Percentiles rank a stretch among this genome's conserved stretches.
These are phyloP conservation scores for Tigriopus japonicus DNA, from an alignment of 1,140 invertebrate species.

Conservation along the genomic window DNA sequence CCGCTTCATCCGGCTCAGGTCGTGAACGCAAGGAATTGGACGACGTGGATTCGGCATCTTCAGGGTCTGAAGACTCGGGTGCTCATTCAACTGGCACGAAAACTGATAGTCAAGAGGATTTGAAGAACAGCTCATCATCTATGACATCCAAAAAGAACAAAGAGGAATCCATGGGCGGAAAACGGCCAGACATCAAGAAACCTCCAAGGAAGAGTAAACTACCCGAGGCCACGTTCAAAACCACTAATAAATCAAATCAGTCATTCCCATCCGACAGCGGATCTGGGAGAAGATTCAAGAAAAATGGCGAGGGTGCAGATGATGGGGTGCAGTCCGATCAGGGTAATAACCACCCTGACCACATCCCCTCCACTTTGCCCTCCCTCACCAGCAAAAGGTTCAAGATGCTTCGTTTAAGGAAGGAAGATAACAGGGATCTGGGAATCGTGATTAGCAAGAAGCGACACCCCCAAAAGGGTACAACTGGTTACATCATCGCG, in stretches of 20 bases:
- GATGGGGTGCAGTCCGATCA: not conserved
- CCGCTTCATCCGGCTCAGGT: too few relatives aligned
- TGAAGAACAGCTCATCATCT: not conserved
- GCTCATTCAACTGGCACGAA: not conserved
- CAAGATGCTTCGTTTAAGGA: conserved; percentile 44
- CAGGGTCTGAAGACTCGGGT: conserved; percentile 2
- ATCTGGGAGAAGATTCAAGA: not conserved
- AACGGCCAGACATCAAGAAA: conserved; percentile 7
- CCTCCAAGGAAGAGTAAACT: conserved; percentile 12
- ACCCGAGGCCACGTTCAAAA: not conserved
- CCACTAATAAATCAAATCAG: conserved; percentile 1
- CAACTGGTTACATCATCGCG: conserved; percentile 59
- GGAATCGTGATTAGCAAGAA: conserved; percentile 68
- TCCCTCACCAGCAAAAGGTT: conserved; percentile 19
- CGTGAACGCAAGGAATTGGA: too few relatives aligned
- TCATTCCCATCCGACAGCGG: not conserved
- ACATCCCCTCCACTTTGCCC: conserved; percentile 5
- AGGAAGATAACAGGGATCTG: conserved; percentile 45
- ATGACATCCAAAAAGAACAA: not conserved
- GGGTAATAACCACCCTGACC: not conserved
- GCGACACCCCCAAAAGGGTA: conserved; percentile 39
- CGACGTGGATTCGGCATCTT: not conserved
- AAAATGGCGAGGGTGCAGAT: not conserved
- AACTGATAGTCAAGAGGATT: not conserved
- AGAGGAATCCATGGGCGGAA: not conserved